Conservation (phyloP, 2,888 invertebrate genomes). For the Resseliella maxima region DNA sequence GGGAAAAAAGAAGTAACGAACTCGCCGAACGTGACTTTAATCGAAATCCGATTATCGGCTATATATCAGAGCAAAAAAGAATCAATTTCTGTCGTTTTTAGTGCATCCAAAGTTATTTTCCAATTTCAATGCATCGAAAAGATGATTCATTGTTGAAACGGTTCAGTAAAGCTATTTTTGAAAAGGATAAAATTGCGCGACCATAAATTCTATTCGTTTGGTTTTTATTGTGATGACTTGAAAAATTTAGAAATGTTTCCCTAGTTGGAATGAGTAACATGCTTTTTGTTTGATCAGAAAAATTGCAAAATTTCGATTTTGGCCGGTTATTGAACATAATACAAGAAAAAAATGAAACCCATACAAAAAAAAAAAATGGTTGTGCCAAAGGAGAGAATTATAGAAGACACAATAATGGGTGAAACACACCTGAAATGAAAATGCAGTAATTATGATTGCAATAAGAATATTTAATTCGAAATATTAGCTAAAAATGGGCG, state of each 20-base stretch:
- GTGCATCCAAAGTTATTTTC: neutral
- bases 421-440: neutral
- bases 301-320: neutral
- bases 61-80: neutral
- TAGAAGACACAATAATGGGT: neutral
- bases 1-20: neutral
- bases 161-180: neutral
- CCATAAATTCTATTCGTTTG: neutral
- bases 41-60: slow-evolving; percentile 27
- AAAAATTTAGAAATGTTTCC: neutral
- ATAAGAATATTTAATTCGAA: neutral
- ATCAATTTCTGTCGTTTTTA: slow-evolving; percentile 7
- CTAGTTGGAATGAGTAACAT: neutral
- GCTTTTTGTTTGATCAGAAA: neutral
- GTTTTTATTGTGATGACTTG: neutral
- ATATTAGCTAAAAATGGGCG: neutral
- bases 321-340: too few relatives aligned
- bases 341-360: too few relatives aligned
- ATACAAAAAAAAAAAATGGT: too few relatives aligned
- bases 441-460: neutral
- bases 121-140: neutral
- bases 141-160: neutral
- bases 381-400: too few relatives aligned
- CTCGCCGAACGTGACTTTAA: neutral
- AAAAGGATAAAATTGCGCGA: neutral